These are phyloP conservation scores for Stenichneumon culpator DNA, from an alignment of 2,888 invertebrate genomes.

Conservation along the genomic window DNA sequence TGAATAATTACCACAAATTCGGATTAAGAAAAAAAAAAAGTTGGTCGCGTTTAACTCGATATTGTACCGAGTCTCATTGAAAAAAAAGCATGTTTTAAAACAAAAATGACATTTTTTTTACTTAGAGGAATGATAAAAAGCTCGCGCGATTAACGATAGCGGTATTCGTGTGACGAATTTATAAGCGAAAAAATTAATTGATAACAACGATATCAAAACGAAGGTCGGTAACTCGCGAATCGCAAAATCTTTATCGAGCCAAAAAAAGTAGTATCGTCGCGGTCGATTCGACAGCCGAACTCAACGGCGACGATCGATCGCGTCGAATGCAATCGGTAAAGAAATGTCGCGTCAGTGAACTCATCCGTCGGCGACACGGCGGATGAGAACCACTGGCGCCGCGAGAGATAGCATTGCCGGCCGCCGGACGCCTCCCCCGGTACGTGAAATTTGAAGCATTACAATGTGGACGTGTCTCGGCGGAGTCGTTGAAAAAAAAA, in stretches of 20 bases:
- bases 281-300: background rate
- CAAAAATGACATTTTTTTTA: background rate
- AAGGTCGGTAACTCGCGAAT: background rate
- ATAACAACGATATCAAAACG: background rate
- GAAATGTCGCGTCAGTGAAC: constrained; percentile 47
- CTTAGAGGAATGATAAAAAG: background rate
- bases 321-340: constrained; percentile 54
- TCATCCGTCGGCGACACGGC: constrained; percentile 14
- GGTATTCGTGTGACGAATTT: background rate
- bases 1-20: background rate
- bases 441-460: constrained; percentile 62
- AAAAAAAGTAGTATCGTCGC: background rate
- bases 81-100: background rate
- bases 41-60: no score
- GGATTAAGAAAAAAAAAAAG: background rate
- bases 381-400: constrained; percentile 68
- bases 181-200: background rate
- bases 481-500: constrained; percentile 9
- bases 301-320: constrained; percentile 34
- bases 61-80: no score
- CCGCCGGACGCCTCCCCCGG: constrained; percentile 54
- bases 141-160: background rate
- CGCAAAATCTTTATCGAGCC: background rate
- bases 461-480: constrained; percentile 15
- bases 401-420: constrained; percentile 62